Evolutionary conservation across 2,113 vertebrate genomes (phyloP), one percentile per base, ranked within the genome.

Genomic region (Lepus timidus): DNA sequence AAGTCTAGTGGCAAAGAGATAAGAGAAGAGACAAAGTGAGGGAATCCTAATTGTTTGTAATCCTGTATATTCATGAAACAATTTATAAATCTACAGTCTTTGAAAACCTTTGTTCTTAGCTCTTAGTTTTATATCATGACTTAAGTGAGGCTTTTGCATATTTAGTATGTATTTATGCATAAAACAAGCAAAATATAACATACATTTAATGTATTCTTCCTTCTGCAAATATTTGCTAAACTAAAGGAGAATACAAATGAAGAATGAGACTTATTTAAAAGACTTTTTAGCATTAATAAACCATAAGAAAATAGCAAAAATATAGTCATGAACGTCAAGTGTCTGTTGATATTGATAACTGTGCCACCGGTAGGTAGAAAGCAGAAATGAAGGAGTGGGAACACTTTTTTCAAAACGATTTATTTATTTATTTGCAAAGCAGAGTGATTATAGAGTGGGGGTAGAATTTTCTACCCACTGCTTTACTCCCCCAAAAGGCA

Each of bases 11-110:
- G 97, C 97, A 98, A 73, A 95, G 96, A 96, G 95, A 97, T 98
- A 98, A 98, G 96, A 97, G 97, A 98, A 98, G 97, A 97, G 95
- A 97, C 95, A 96, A 88, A 74, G 96, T 95, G 94, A 96, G 94
- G 93, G 98, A 98, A 93, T 98, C 97, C 71, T 96, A 95, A 98
- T 97, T 98, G 97, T 97, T 95, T 94, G 98, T 97, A 97, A 98
- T 97, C 95, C 80, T 97, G 58, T 94, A 96, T 94, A 62, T 95
- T 97, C 95, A 97, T 79, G 93, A 94, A 91, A 92, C 95, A 44
- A 71, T 86, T 65, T 70, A 29, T 1, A 29, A 83, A 44, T 23
- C 20, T 80, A 64, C 22, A 14, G 1, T 74, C 22, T 23, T 94
- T 75, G 19, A 14, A 51, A 85, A 51, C 64, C 44, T 80, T 9